phyloP scores from a whole-genome alignment of 2,888 invertebrate genomes.

The Xylota segnis region DNA sequence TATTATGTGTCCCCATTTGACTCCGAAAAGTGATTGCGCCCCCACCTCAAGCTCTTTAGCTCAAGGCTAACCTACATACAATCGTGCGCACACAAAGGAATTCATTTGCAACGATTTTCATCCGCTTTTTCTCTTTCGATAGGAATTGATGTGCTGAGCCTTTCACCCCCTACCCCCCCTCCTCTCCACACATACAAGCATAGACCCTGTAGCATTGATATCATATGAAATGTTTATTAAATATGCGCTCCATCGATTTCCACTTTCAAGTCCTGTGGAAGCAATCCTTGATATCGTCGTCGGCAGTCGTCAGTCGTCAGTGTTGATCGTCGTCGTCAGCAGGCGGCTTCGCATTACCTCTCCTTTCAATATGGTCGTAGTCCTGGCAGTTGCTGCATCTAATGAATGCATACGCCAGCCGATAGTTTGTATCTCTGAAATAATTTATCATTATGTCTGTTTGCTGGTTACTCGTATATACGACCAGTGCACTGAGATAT shows the following conservation, averaged over 20 bases:
- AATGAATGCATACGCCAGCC: conserved; percentile 45
- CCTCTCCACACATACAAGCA: not conserved
- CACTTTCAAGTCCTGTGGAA: conserved; percentile 57
- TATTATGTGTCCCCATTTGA: conserved; percentile 48
- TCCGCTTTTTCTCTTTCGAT: conserved; percentile 14
- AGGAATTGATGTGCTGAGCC: conserved; percentile 7
- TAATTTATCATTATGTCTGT: conserved; percentile 73
- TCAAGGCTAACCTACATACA: conserved; percentile 65
- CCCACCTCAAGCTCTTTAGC: conserved; percentile 13
- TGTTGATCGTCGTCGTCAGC: conserved; percentile 21
- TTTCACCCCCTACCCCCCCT: no score
- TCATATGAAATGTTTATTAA: conserved; percentile 73
- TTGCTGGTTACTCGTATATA: conserved; percentile 62
- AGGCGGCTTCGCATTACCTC: conserved; percentile 31
- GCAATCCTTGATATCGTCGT: conserved; percentile 50
- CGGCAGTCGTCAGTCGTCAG: not conserved
- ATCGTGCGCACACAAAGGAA: conserved; percentile 59
- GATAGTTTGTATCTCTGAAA: conserved; percentile 55
- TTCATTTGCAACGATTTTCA: conserved; percentile 67
- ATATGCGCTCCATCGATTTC: conserved; percentile 71
- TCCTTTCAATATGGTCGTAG: conserved; percentile 2
- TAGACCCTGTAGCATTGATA: conserved; percentile 37
- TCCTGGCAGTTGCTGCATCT: conserved; percentile 16
- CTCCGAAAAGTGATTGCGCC: not conserved
- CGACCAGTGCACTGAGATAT: conserved; percentile 60